Percentiles rank a stretch among this genome's conserved stretches.
Evolutionary conservation across 2,888 invertebrate genomes (phyloP).

Genomic region (Drepana falcataria): DNA sequence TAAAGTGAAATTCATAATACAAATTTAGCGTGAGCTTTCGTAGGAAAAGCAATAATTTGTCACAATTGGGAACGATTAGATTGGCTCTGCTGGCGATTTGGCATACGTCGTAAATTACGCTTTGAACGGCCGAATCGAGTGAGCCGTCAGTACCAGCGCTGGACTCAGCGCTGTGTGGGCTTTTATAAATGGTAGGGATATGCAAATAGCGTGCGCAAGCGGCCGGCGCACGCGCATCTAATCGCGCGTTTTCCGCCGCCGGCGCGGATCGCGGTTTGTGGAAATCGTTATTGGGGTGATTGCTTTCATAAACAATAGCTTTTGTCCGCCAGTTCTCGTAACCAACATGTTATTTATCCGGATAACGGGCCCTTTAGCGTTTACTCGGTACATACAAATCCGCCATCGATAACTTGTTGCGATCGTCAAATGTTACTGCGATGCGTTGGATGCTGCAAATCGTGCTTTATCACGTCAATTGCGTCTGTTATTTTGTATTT

Average conservation of each 20-base stretch:
- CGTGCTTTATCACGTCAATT: conserved; percentile 37
- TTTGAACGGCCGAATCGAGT: conserved; percentile 53
- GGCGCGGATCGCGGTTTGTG: conserved; percentile 64
- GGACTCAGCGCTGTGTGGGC: conserved; percentile 24
- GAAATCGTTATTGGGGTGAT: conserved; percentile 78
- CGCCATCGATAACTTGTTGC: conserved; percentile 36
- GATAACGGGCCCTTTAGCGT: conserved; percentile 52
- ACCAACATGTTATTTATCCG: conserved; percentile 54
- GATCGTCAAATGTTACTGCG: conserved; percentile 38
- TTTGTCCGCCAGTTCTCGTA: conserved; percentile 67
- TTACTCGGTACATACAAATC: conserved; percentile 11
- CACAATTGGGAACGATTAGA: conserved; percentile 77
- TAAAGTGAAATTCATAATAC: conserved; percentile 65
- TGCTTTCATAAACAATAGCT: conserved; percentile 77
- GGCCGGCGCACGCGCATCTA: conserved; percentile 71
- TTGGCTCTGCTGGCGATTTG: conserved; percentile 73
- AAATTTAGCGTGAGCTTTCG: conserved; percentile 69
- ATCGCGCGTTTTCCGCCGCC: conserved; percentile 72
- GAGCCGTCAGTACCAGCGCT: conserved; percentile 34
- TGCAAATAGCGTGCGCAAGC: conserved; percentile 58
- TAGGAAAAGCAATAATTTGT: conserved; percentile 77
- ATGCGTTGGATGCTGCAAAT: conserved; percentile 27
- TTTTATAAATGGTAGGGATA: conserved; percentile 44
- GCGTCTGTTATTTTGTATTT: conserved; percentile 22
- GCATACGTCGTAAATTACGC: conserved; percentile 74